Base-by-base conservation (phyloP, 64 coral and sea anemone species). In the Hydrozoanthus tunicans region DNA sequence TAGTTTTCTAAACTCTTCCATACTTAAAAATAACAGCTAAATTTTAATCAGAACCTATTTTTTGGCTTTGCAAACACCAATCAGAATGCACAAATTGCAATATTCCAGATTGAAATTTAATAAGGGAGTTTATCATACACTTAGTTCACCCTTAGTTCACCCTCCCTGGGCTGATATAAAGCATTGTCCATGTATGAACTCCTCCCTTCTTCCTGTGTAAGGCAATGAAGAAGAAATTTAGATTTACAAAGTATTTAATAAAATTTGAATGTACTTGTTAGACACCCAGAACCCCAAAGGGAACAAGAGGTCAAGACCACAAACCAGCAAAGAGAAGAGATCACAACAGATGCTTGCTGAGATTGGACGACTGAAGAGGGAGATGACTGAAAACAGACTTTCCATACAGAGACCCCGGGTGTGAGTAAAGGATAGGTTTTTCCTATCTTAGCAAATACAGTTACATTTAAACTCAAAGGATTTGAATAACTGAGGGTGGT, bases 311-410 rank as follows among this genome's bases (percentile, higher is more conserved):
- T 86, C 83, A 27, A 58, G 83, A 27, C 83, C 68, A 51, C 83
- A 74, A 7, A 73, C 83, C 13, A 93, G 60, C 58, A 24, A 53
- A 23, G 95, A 92, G 25, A 96, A 94, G 26, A 96, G 73, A 75
- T 89, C 92, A 58, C 92, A 92, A 63, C 91, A 96, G 51, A 91
- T 96, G 89, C 26, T 96, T 13, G 92, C 92, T 56, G 92, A 96
- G 43, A 81, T 96, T 8, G 24, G 86, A 17, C 90, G 95, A 51
- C 90, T 92, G 32, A 96, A 69, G 75, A 72, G 32, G 17, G 92
- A 96, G 76, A 96, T 96, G 95, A 72, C 53, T 55, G 82, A 92
- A 70, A 91, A 91, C 20, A 79, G 71, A 81, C 81, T 83, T 9
- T 86, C 92, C 6, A 93, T 94, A 54, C 82, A 96, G 0, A 86